phyloP scores from a whole-genome alignment of 2,113 vertebrate genomes.

The Tetrax tetrax region DNA sequence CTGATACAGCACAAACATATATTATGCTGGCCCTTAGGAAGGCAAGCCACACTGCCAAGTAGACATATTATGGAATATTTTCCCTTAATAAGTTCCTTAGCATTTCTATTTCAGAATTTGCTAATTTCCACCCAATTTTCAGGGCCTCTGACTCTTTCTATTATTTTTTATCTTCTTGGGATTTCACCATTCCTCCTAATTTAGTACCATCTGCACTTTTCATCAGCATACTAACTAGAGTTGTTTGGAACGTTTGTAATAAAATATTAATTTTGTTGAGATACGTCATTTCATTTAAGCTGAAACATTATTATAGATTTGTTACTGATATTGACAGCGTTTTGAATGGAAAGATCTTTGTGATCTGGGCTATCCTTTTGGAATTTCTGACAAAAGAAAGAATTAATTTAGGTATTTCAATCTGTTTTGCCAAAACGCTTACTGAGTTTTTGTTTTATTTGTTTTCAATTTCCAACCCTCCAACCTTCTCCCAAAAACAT shows the following conservation, averaged over 20 bases:
- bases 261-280: constrained; percentile 33
- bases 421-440: not conserved
- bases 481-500: not conserved
- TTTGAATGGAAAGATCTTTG: not conserved
- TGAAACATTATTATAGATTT: not conserved
- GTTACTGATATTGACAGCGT: not conserved
- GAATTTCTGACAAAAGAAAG: not conserved
- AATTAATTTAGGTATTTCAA: not conserved
- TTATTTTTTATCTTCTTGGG: constrained; percentile 11
- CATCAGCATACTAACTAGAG: constrained; percentile 31
- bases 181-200: constrained; percentile 26
- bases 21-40: not conserved
- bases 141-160: not conserved
- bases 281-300: not conserved
- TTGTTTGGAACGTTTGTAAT: constrained; percentile 34
- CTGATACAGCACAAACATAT: not conserved
- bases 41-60: not conserved
- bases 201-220: constrained; percentile 60
- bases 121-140: not conserved
- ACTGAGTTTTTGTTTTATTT: not conserved
- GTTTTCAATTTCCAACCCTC: not conserved
- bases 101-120: constrained; percentile 6
- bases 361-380: not conserved
- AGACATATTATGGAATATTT: not conserved
- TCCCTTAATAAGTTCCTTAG: not conserved